These are phyloP conservation scores for Torymus texanus DNA, from an alignment of 2,888 invertebrate genomes.

Conservation along the genomic window DNA sequence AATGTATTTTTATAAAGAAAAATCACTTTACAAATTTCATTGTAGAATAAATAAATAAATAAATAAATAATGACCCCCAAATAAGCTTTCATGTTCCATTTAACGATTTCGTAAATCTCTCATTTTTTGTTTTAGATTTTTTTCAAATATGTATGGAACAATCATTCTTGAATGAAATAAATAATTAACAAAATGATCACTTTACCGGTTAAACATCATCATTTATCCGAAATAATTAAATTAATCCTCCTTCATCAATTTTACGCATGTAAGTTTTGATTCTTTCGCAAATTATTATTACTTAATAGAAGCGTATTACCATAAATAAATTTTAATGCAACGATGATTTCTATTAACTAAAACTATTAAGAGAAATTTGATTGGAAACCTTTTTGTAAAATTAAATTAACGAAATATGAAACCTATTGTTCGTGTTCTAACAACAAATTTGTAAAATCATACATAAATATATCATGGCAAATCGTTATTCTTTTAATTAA, in stretches of 20 bases:
- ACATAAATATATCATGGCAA: slow-evolving; percentile 49
- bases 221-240: too few species aligned
- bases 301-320: slow-evolving; percentile 20
- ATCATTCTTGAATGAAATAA: too few species aligned
- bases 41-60: slow-evolving; percentile 15
- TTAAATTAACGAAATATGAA: slow-evolving; percentile 1
- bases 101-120: background rate
- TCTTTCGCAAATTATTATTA: slow-evolving; percentile 18
- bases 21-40: background rate
- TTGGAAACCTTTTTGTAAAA: slow-evolving; percentile 22
- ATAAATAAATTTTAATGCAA: slow-evolving; percentile 9
- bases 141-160: too few species aligned
- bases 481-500: slow-evolving; percentile 26
- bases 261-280: slow-evolving; percentile 40
- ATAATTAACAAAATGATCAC: too few species aligned
- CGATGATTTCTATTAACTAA: background rate
- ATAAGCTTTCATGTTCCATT: background rate
- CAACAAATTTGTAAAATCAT: slow-evolving; percentile 11
- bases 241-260: too few species aligned
- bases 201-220: too few species aligned
- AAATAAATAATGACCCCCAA: background rate
- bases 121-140: too few species aligned
- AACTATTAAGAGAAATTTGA: slow-evolving; percentile 30
- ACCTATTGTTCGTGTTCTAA: slow-evolving; percentile 9
- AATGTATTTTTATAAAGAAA: background rate